Conservation (phyloP, 2,797 vertebrate genomes). For the Trichosurus vulpecula region DNA sequence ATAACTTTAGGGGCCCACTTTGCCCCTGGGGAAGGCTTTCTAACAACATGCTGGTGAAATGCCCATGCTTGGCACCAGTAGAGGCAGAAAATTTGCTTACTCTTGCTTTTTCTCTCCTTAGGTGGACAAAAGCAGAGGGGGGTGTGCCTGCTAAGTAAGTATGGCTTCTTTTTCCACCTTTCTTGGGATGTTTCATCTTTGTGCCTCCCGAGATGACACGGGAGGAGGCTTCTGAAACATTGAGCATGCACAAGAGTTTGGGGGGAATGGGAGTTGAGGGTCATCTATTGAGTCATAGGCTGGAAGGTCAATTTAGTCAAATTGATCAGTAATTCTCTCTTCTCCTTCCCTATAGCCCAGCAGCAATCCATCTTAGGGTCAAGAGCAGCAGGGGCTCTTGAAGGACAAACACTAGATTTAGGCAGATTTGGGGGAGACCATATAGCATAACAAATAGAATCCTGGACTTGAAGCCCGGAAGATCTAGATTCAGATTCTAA, state of each 20-base stretch:
- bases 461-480: background rate
- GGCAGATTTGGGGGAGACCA: background rate
- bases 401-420: background rate
- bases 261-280: background rate
- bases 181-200: too few species aligned
- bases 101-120: constrained; percentile 78
- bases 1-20: background rate
- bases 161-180: background rate
- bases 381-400: background rate
- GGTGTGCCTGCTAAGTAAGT: constrained; percentile 93
- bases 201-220: background rate
- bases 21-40: background rate
- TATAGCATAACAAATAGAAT: too few species aligned
- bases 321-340: background rate
- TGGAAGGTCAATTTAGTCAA: background rate
- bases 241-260: background rate
- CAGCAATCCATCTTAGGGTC: background rate
- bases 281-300: background rate
- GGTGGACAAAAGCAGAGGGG: constrained; percentile 96
- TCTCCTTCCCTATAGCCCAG: background rate
- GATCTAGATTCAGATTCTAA: background rate
- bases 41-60: background rate
- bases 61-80: background rate
- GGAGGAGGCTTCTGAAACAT: background rate
- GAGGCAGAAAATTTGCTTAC: background rate